These are phyloP conservation scores for Alosa sapidissima DNA, from an alignment of 2,797 vertebrate species.

Conservation along the genomic window DNA sequence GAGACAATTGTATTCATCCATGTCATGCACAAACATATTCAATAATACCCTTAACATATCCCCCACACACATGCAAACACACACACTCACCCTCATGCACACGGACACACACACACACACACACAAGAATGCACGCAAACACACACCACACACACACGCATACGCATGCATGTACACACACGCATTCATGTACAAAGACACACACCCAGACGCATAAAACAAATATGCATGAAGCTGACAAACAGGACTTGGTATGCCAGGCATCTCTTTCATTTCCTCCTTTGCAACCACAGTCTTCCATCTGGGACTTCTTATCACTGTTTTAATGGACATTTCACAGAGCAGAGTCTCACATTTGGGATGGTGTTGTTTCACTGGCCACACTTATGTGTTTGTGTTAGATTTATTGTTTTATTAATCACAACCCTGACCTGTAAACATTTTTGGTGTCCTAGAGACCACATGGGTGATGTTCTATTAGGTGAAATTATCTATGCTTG, in stretches of 20 bases:
- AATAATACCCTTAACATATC: not conserved
- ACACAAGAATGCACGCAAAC: not conserved
- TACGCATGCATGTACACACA: not conserved
- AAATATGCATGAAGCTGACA: not conserved
- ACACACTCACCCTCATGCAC: not conserved
- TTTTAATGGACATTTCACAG: not conserved
- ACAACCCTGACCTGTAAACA: not conserved
- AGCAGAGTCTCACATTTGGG: not conserved
- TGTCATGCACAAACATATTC: not conserved
- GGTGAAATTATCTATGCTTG: not conserved
- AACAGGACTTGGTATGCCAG: not conserved
- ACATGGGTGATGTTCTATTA: not conserved
- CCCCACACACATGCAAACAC: not conserved
- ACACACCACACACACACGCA: not conserved
- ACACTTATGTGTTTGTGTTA: not conserved
- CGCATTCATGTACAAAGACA: not conserved
- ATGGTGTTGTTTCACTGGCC: not conserved
- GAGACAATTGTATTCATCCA: conserved; percentile 4
- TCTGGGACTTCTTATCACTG: not conserved
- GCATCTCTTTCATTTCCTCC: not conserved
- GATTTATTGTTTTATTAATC: not conserved
- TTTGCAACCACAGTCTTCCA: not conserved
- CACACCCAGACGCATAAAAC: not conserved
- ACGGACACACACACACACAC: not conserved
- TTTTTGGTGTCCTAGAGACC: not conserved